A percentile compares a stretch with the other conserved stretches of the same genome.
These are phyloP conservation scores for Sabellastarte sp. DNA, from an alignment of 2,888 invertebrate species.

Conservation along the genomic window DNA sequence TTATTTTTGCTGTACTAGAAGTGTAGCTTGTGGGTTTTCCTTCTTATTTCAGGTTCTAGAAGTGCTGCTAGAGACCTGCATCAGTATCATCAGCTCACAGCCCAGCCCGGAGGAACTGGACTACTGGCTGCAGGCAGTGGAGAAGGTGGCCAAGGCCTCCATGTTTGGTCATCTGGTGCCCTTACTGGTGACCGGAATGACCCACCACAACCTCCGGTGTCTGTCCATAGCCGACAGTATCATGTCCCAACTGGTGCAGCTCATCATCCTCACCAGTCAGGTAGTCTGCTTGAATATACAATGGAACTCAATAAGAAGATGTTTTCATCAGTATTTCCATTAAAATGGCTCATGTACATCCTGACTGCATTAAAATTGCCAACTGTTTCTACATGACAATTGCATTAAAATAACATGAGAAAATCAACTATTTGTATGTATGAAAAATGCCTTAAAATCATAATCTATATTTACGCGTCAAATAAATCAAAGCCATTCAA, in stretches of 20 bases:
- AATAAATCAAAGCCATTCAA: too few relatives aligned
- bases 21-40: too few relatives aligned
- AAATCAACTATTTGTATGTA: too few relatives aligned
- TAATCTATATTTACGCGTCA: too few relatives aligned
- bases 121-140: slow-evolving; percentile 45
- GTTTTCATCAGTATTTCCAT: too few relatives aligned
- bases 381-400: too few relatives aligned
- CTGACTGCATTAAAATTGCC: too few relatives aligned
- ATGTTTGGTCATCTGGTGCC: slow-evolving; percentile 55
- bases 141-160: slow-evolving; percentile 52
- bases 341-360: too few relatives aligned
- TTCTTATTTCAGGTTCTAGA: slow-evolving; percentile 55
- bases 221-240: slow-evolving; percentile 47
- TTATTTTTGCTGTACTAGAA: too few relatives aligned
- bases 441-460: too few relatives aligned
- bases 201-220: slow-evolving; percentile 47
- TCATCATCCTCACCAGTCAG: slow-evolving; percentile 54
- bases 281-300: slow-evolving; percentile 26
- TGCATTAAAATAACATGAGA: too few relatives aligned
- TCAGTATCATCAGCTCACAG: slow-evolving; percentile 32
- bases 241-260: slow-evolving; percentile 51
- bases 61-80: slow-evolving; percentile 48
- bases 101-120: slow-evolving; percentile 39
- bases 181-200: slow-evolving; percentile 49
- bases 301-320: too few relatives aligned